Conservation (phyloP, 2,113 vertebrate genomes). For the Melozone crissalis region DNA sequence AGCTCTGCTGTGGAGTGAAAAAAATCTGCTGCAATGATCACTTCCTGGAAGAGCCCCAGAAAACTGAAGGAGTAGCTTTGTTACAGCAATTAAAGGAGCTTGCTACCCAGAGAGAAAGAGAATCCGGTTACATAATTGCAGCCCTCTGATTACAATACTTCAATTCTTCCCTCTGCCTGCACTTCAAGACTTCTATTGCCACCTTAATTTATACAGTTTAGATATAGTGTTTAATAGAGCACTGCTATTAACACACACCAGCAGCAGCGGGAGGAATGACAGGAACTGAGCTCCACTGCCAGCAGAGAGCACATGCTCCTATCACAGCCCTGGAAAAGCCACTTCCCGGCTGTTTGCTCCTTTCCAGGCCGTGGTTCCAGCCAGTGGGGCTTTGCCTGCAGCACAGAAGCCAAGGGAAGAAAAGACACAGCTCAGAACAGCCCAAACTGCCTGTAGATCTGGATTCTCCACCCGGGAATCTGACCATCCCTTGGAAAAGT, state of each 20-base stretch:
- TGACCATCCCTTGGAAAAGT: neutral
- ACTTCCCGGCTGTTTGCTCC: neutral
- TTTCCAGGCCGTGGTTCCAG: neutral
- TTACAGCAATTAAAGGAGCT: conserved; percentile 72
- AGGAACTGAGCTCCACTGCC: neutral
- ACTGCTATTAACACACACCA: neutral
- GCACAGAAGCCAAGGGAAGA: neutral
- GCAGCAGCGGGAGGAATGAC: neutral
- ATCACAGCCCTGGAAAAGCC: neutral
- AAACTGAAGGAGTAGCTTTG: conserved; percentile 72
- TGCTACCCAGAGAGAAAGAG: conserved; percentile 56
- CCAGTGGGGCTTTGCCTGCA: neutral
- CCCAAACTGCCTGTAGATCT: neutral
- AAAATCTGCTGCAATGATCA: conserved; percentile 47
- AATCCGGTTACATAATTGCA: conserved; percentile 72
- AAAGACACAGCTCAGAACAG: neutral
- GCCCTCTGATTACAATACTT: conserved; percentile 71
- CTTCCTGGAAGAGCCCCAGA: conserved; percentile 57
- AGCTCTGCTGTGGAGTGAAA: conserved; percentile 31
- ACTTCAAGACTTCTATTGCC: conserved; percentile 13
- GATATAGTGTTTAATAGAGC: neutral
- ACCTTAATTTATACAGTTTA: conserved; percentile 37
- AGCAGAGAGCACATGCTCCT: neutral
- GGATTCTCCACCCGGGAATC: neutral
- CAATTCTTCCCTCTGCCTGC: conserved; percentile 67